Conservation (phyloP, 1,140 invertebrate genomes). For the Lordiphosa collinella region DNA sequence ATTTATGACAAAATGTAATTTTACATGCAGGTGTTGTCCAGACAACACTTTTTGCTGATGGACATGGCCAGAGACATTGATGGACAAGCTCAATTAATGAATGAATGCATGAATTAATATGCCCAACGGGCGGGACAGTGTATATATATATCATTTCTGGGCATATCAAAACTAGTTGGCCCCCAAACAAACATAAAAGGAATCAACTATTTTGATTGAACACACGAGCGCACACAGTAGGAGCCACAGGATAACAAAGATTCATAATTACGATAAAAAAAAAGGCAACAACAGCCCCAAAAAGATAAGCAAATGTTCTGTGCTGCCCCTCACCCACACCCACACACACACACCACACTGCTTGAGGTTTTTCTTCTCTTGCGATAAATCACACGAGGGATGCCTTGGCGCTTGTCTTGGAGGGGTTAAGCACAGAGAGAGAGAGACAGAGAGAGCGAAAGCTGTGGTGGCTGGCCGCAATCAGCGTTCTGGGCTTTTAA, state of each 20-base stretch:
- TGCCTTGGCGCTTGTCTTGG: constrained; percentile 22
- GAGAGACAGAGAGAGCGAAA: neutral
- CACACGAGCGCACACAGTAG: constrained; percentile 26
- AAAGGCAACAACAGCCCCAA: constrained; percentile 14
- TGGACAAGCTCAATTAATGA: constrained; percentile 2
- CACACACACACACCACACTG: too few species aligned
- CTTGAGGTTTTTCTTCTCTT: constrained; percentile 35
- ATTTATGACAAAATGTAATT: constrained; percentile 40
- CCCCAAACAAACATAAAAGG: constrained; percentile 36
- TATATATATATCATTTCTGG: constrained; percentile 40
- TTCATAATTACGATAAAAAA: constrained; percentile 61
- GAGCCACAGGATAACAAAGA: constrained; percentile 42
- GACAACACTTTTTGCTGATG: constrained; percentile 23
- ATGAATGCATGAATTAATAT: too few species aligned
- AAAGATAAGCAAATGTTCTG: constrained; percentile 53
- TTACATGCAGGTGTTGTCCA: constrained; percentile 40
- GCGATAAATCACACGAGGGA: constrained; percentile 46
- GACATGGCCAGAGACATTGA: constrained; percentile 32
- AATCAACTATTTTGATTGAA: constrained; percentile 58
- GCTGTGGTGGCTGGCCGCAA: constrained; percentile 40
- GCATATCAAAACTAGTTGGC: constrained; percentile 33
- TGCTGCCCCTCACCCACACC: neutral
- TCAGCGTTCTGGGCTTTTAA: constrained; percentile 59
- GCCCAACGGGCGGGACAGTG: neutral
- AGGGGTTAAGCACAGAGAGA: constrained; percentile 3